Conservation (phyloP, 2,888 invertebrate genomes). For the Arctia plantaginis region DNA sequence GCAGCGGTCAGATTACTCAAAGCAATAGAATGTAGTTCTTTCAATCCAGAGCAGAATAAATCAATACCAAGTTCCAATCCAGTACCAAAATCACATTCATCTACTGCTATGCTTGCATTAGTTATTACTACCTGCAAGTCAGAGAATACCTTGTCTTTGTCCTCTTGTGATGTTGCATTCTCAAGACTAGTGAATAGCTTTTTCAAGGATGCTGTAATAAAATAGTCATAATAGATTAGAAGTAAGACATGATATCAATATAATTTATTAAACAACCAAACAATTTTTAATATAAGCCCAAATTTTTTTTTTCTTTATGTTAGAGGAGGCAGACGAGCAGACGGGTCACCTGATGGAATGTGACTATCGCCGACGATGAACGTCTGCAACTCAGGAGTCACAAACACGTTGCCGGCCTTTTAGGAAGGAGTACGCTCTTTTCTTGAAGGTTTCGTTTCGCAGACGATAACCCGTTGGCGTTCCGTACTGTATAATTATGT, state of each 20-base stretch:
- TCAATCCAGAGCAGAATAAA: conserved; percentile 92
- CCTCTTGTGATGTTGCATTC: conserved; percentile 85
- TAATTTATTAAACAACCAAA: too few species aligned
- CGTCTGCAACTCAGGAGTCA: too few species aligned
- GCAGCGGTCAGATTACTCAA: conserved; percentile 89
- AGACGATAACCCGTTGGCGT: too few species aligned
- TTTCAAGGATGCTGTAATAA: conserved; percentile 87
- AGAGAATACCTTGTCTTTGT: conserved; percentile 88
- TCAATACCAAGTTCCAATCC: conserved; percentile 95
- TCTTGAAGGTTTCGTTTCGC: too few species aligned
- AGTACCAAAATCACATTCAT: conserved; percentile 98
- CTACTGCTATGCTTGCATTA: conserved; percentile 94
- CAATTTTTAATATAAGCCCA: too few species aligned
- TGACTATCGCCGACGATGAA: too few species aligned
- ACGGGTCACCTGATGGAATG: too few species aligned
- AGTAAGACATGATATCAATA: not conserved
- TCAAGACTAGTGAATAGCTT: conserved; percentile 89
- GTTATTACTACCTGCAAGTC: conserved; percentile 93
- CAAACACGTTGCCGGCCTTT: too few species aligned
- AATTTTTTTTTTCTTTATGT: too few species aligned
- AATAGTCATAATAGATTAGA: not conserved
- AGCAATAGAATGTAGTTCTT: conserved; percentile 89
- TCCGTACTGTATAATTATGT: too few species aligned
- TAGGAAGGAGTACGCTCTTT: too few species aligned
- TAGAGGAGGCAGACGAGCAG: too few species aligned